Evolutionary conservation across 2,113 vertebrate species (phyloP).

Genomic region (Peromyscus polionotus): DNA sequence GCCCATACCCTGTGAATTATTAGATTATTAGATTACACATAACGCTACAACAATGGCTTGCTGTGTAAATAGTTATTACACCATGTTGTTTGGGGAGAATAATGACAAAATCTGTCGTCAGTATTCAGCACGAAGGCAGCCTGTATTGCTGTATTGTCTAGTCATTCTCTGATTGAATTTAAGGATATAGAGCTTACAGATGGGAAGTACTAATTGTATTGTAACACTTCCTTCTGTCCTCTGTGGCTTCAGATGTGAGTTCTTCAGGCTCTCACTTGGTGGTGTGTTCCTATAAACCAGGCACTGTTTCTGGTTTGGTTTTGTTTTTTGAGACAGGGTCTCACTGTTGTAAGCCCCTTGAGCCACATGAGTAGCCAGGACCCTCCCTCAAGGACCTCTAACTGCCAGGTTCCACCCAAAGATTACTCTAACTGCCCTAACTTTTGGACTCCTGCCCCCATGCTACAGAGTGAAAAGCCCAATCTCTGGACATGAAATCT

Average conservation of each 20-base stretch:
- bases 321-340: not conserved
- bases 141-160: not conserved
- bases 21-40: not conserved
- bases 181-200: not conserved
- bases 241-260: not conserved
- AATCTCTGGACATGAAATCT: not conserved
- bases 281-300: no score
- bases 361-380: not conserved
- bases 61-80: not conserved
- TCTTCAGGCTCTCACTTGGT: not conserved
- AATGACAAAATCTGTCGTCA: not conserved
- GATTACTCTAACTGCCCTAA: not conserved
- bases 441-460: not conserved
- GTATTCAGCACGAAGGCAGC: not conserved
- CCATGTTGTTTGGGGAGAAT: not conserved
- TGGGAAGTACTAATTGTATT: not conserved
- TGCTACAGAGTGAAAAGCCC: not conserved
- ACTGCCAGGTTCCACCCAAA: not conserved
- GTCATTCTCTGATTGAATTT: not conserved
- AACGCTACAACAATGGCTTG: no score
- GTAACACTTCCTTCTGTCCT: not conserved
- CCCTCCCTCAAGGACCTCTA: not conserved
- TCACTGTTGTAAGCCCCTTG: not conserved
- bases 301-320: no score
- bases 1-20: not conserved